phyloP scores from a whole-genome alignment of 2,797 vertebrate genomes.

The Falco peregrinus region DNA sequence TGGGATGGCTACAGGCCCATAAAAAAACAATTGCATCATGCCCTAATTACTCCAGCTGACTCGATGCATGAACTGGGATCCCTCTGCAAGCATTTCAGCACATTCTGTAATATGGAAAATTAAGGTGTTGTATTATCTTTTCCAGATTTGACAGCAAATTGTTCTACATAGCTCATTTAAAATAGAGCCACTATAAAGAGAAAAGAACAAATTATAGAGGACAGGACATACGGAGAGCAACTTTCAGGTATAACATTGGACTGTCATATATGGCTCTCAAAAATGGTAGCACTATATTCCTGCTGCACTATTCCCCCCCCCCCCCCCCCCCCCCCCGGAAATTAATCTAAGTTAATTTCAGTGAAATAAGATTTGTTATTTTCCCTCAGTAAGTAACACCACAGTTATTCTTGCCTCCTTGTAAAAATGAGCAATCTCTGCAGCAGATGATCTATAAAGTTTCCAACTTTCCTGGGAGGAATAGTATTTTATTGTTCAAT shows the following conservation, averaged over 20 bases:
- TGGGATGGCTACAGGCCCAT: neutral
- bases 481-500: neutral
- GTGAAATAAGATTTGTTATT: neutral
- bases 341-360: neutral
- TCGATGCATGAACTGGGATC: neutral
- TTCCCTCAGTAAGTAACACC: neutral
- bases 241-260: neutral
- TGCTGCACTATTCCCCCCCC: neutral
- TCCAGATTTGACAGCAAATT: neutral
- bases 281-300: neutral
- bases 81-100: conserved; percentile 14
- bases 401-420: neutral
- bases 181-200: neutral
- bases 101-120: conserved; percentile 33
- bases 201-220: neutral
- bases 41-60: conserved; percentile 29
- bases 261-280: neutral
- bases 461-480: neutral
- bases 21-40: conserved; percentile 38
- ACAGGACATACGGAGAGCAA: neutral
- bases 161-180: conserved; percentile 17
- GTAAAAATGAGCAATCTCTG: neutral
- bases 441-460: neutral
- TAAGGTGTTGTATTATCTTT: conserved; percentile 23
- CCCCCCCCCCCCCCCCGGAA: neutral